Conservation (phyloP, 2,797 vertebrate genomes). For the Phataginus tricuspis region DNA sequence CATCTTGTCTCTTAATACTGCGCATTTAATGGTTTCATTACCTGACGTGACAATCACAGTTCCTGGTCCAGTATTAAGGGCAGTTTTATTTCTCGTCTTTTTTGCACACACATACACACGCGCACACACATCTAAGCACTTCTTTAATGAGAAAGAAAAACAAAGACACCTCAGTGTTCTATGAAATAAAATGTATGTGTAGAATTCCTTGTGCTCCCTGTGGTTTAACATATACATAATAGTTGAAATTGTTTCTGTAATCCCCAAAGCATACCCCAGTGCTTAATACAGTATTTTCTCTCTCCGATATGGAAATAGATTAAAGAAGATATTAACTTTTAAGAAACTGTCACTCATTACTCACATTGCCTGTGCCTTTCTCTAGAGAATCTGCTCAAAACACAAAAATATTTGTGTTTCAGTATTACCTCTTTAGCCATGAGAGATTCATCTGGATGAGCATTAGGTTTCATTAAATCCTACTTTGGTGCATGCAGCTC, state of each 20-base stretch:
- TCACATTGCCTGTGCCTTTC: constrained; percentile 80
- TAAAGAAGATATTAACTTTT: constrained; percentile 92
- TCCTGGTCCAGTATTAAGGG: constrained; percentile 85
- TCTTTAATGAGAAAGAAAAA: constrained; percentile 83
- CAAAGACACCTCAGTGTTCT: constrained; percentile 83
- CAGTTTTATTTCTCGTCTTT: constrained; percentile 73
- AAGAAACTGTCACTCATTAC: constrained; percentile 90
- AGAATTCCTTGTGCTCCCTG: constrained; percentile 80
- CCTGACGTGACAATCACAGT: constrained; percentile 93
- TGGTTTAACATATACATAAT: constrained; percentile 85
- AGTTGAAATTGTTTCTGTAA: constrained; percentile 88
- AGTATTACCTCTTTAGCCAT: constrained; percentile 85
- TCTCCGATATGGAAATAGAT: constrained; percentile 88
- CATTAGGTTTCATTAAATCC: constrained; percentile 81
- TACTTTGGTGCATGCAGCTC: constrained; percentile 72
- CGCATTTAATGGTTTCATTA: constrained; percentile 99
- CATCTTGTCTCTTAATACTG: constrained; percentile 98
- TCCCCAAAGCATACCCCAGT: constrained; percentile 88
- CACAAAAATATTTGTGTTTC: constrained; percentile 88
- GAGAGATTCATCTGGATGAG: constrained; percentile 85
- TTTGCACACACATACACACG: background rate
- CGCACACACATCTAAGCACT: constrained; percentile 58
- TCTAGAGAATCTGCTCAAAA: constrained; percentile 83
- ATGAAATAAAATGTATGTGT: constrained; percentile 84
- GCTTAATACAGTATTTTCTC: constrained; percentile 85